phyloP scores from a whole-genome alignment of 2,888 invertebrate species.

The Catocala fraxini region DNA sequence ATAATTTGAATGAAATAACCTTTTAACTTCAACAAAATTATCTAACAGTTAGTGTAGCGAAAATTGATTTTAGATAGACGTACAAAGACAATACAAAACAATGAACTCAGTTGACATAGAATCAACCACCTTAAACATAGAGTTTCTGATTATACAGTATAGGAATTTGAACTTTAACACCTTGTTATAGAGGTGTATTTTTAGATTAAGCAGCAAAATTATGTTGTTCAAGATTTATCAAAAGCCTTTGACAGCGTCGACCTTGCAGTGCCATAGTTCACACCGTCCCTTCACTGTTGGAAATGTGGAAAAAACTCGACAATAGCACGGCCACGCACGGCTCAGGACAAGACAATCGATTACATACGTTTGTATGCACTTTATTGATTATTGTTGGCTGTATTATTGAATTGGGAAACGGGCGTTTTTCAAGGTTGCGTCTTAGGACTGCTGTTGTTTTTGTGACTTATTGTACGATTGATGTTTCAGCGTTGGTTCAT shows the following conservation, averaged over 20 bases:
- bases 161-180: slow-evolving; percentile 26
- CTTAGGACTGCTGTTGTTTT: slow-evolving; percentile 58
- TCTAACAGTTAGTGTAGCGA: slow-evolving; percentile 16
- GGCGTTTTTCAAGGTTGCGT: slow-evolving; percentile 68
- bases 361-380: slow-evolving; percentile 77
- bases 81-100: slow-evolving; percentile 38
- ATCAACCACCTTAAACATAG: slow-evolving; percentile 23
- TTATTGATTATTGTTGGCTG: slow-evolving; percentile 83
- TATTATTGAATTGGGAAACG: slow-evolving; percentile 76
- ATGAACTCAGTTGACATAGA: slow-evolving; percentile 50
- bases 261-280: slow-evolving; percentile 82
- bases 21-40: not conserved
- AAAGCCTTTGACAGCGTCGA: slow-evolving; percentile 79
- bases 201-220: slow-evolving; percentile 29
- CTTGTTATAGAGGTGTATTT: slow-evolving; percentile 16
- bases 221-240: slow-evolving; percentile 60
- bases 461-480: slow-evolving; percentile 41
- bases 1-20: not conserved
- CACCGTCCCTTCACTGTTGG: slow-evolving; percentile 85
- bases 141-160: not conserved
- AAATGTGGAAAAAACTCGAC: slow-evolving; percentile 83
- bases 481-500: slow-evolving; percentile 19
- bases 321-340: slow-evolving; percentile 78
- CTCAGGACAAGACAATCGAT: slow-evolving; percentile 83
- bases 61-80: slow-evolving; percentile 31